phyloP scores from a whole-genome alignment of 2,113 vertebrate genomes.

The Mormyrus iriodes region DNA sequence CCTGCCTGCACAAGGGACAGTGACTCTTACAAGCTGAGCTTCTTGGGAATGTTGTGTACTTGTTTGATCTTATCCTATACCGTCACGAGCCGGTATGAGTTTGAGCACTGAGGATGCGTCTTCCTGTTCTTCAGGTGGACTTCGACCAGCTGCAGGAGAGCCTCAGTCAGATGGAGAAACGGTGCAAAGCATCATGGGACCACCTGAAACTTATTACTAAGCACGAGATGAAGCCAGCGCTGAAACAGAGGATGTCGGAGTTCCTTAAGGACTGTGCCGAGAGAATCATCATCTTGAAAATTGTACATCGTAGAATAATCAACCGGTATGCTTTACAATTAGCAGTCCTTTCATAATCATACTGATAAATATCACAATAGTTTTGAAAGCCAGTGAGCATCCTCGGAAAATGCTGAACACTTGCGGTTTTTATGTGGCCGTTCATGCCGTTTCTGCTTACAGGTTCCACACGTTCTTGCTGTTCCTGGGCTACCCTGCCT shows the following conservation, averaged over 20 bases:
- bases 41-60: background rate
- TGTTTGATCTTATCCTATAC: background rate
- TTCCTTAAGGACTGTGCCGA: conserved; percentile 95
- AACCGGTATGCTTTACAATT: conserved; percentile 68
- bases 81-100: conserved; percentile 13
- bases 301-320: conserved; percentile 90
- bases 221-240: conserved; percentile 86
- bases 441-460: conserved; percentile 19
- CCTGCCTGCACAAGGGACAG: background rate
- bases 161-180: conserved; percentile 86
- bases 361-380: background rate
- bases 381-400: background rate
- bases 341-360: background rate
- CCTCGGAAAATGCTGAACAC: too few relatives aligned
- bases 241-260: conserved; percentile 94
- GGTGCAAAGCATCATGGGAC: conserved; percentile 98
- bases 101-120: background rate
- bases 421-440: background rate
- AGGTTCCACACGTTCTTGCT: conserved; percentile 95
- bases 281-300: conserved; percentile 93
- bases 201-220: conserved; percentile 95
- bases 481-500: conserved; percentile 88
- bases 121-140: conserved; percentile 73
- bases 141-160: conserved; percentile 97
- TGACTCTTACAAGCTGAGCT: background rate